Evolutionary conservation across 2,888 invertebrate genomes (phyloP), one percentile per base, ranked within the genome.

Genomic region (Tholera decimalis): DNA sequence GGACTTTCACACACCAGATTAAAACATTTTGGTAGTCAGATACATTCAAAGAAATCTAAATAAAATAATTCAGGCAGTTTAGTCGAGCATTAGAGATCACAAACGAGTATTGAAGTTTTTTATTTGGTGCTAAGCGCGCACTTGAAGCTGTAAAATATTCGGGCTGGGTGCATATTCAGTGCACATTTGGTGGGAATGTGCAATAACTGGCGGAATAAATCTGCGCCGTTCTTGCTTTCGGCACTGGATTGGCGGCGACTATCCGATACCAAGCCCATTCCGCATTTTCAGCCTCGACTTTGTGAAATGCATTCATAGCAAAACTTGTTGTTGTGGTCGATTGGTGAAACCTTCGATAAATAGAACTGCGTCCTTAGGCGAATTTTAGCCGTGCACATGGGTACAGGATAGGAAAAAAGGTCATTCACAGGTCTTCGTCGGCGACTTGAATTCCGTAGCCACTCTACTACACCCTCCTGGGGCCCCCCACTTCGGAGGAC

Each of bases 201-300:
- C 89, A 90, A 90, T 91, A 89, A 88, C 89, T 79, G 82, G 73
- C 60, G 77, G 80, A 80, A 89, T 90, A 90, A 89, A 91, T 90
- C 89, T 88, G 74, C 76, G 41, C 74, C 64, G 82, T 74, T 83
- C 85, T 84, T 85, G 84, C 79, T 85, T 83, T 84, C 76, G 84
- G 83, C 84, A 80, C 76, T 74, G 73, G 83, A 85, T 86, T 84
- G 84, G 84, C 84, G 77, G 82, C 82, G 80, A 80, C 82, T 84
- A 85, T 82, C 68, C 82, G 80, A 85, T 85, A 85, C 80, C 56
- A 61, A 75, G 70, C 62, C 77, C 74, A 75, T 79, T 83, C 69
- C 50, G 71, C 73, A 71, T 76, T 82, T 80, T 70, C 80, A 70
- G 59, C 69, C 63, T 71, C 55, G 58, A 76, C 71, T 83, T 79